These are phyloP conservation scores for Yponomeuta evonymella DNA, from an alignment of 2,888 invertebrate genomes.

Conservation along the genomic window DNA sequence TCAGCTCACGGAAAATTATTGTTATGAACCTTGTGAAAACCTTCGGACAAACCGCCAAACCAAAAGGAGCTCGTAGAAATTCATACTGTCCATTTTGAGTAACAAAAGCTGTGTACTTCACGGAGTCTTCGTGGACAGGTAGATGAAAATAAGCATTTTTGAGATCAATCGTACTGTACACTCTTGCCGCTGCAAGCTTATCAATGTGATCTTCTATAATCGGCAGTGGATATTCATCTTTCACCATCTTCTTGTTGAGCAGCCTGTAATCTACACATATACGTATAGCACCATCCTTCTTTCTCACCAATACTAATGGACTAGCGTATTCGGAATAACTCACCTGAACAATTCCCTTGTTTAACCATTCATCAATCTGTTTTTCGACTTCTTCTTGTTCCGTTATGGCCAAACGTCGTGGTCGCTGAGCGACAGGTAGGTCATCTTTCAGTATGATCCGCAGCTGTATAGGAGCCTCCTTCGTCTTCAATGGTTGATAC, in stretches of 20 bases:
- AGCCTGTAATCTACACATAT: too few species aligned
- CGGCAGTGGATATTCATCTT: too few species aligned
- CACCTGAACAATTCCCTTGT: background rate
- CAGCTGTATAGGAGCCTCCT: background rate
- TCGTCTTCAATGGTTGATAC: background rate
- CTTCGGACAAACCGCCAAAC: conserved; percentile 39
- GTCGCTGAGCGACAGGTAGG: background rate
- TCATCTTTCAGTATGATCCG: background rate
- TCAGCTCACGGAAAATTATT: conserved; percentile 27
- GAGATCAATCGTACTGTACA: conserved; percentile 28
- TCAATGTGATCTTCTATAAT: too few species aligned
- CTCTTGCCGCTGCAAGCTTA: too few species aligned
- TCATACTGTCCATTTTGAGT: background rate
- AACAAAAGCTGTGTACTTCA: background rate
- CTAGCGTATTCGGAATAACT: too few species aligned
- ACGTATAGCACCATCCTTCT: too few species aligned
- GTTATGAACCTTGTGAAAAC: conserved; percentile 34
- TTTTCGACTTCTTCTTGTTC: background rate
- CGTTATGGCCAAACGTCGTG: background rate
- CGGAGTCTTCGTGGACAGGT: conserved; percentile 11
- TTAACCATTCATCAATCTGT: background rate
- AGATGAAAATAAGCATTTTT: conserved; percentile 43
- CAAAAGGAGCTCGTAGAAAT: conserved; percentile 37
- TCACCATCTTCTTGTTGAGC: too few species aligned
- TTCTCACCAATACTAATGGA: too few species aligned